phyloP scores from a whole-genome alignment of 2,797 vertebrate genomes.

The Halcyon leucocephala region DNA sequence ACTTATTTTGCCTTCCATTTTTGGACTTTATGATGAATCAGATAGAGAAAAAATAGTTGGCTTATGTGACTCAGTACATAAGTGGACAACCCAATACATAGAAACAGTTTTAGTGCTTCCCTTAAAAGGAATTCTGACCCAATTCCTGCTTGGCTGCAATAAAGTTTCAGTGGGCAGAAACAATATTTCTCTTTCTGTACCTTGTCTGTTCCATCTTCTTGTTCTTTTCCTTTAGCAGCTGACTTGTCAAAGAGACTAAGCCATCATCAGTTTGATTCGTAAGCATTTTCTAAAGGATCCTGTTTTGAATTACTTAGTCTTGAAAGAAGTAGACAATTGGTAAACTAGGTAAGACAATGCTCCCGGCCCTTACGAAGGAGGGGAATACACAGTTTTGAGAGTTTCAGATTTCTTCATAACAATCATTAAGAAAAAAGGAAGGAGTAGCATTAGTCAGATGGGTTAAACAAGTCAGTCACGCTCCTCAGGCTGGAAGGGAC shows the following conservation, averaged over 20 bases:
- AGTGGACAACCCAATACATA: background rate
- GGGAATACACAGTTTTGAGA: background rate
- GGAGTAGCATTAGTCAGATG: background rate
- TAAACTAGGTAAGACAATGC: background rate
- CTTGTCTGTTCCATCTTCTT: background rate
- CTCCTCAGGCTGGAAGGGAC: background rate
- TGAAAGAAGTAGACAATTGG: background rate
- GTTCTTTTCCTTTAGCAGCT: background rate
- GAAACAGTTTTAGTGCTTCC: background rate
- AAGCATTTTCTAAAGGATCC: background rate
- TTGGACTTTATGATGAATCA: background rate
- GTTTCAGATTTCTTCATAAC: background rate
- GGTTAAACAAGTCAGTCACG: background rate
- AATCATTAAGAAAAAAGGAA: background rate
- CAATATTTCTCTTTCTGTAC: background rate
- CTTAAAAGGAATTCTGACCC: background rate
- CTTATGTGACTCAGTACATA: background rate
- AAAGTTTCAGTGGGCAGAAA: background rate
- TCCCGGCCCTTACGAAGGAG: background rate
- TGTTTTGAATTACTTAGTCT: background rate
- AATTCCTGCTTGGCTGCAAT: background rate
- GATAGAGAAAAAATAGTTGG: background rate
- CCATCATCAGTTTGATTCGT: background rate
- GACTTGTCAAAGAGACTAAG: background rate
- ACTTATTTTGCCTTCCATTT: background rate